phyloP scores from a whole-genome alignment of 2,888 invertebrate species.

The Melinaea marsaeus region DNA sequence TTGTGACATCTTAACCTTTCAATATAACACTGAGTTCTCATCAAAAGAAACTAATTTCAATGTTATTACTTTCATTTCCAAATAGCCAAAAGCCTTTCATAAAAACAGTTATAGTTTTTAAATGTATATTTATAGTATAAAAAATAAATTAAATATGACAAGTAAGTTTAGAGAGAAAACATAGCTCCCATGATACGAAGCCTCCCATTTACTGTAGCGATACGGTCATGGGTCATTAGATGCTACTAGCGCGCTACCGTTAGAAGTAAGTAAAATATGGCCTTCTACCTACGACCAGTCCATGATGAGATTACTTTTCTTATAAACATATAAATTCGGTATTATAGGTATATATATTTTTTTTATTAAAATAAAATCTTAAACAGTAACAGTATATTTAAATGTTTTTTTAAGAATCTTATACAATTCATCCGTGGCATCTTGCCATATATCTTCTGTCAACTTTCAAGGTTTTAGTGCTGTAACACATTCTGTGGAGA shows the following conservation, averaged over 20 bases:
- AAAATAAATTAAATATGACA: not conserved
- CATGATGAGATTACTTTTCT: slow-evolving; percentile 1
- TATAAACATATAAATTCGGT: not conserved
- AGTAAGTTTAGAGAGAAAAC: not conserved
- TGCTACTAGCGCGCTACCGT: slow-evolving; percentile 13
- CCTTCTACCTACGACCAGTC: slow-evolving; percentile 13
- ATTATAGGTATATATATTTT: not conserved
- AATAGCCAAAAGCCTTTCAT: no score
- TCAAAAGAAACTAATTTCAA: no score
- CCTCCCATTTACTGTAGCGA: slow-evolving; percentile 11
- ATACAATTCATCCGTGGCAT: slow-evolving; percentile 12
- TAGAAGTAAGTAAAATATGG: slow-evolving; percentile 18
- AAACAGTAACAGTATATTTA: no score
- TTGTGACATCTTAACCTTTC: no score
- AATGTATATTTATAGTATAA: not conserved
- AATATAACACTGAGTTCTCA: no score
- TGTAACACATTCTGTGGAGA: slow-evolving; percentile 22
- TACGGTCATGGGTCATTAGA: slow-evolving; percentile 24
- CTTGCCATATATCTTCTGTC: slow-evolving; percentile 19
- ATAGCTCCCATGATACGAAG: not conserved
- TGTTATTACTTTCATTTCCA: no score
- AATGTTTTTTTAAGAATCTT: slow-evolving; percentile 3
- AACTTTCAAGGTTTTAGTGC: slow-evolving; percentile 17
- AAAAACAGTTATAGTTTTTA: no score
- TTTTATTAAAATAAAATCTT: not conserved